Evolutionary conservation across 2,888 invertebrate species (phyloP).

Genomic region (Rotaria sp.): DNA sequence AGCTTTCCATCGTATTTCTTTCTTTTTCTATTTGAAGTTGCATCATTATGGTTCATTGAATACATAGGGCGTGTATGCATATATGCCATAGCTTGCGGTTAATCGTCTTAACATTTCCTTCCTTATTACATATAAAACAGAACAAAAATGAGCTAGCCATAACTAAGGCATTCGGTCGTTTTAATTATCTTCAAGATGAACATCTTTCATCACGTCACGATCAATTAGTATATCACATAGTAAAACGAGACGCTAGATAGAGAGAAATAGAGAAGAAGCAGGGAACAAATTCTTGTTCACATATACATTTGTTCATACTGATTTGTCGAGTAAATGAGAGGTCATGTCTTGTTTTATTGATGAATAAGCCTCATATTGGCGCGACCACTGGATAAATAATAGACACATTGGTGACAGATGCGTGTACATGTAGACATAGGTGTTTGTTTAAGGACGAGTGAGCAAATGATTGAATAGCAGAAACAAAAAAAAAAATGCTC

Average conservation of each 20-base stretch:
- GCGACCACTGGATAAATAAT: neutral
- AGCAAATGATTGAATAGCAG: neutral
- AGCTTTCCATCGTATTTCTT: neutral
- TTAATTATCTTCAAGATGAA: neutral
- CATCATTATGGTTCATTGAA: neutral
- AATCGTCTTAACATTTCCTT: neutral
- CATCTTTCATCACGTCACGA: neutral
- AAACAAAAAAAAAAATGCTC: neutral
- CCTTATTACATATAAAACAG: neutral
- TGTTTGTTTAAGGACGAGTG: neutral
- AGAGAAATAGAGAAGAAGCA: neutral
- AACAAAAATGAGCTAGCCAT: neutral
- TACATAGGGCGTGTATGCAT: neutral
- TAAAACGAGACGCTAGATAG: neutral
- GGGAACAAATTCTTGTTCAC: too few species aligned
- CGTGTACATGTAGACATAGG: neutral
- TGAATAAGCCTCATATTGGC: neutral
- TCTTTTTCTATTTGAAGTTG: neutral
- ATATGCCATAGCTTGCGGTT: neutral
- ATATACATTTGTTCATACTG: too few species aligned
- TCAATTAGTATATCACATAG: neutral
- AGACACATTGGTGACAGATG: slow-evolving; percentile 9
- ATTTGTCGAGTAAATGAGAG: neutral
- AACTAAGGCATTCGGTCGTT: neutral
- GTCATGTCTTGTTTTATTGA: slow-evolving; percentile 9